Percentiles rank a stretch among this genome's conserved stretches.
Evolutionary conservation across 2,113 vertebrate species (phyloP).

Genomic region (Saiga tatarica): DNA sequence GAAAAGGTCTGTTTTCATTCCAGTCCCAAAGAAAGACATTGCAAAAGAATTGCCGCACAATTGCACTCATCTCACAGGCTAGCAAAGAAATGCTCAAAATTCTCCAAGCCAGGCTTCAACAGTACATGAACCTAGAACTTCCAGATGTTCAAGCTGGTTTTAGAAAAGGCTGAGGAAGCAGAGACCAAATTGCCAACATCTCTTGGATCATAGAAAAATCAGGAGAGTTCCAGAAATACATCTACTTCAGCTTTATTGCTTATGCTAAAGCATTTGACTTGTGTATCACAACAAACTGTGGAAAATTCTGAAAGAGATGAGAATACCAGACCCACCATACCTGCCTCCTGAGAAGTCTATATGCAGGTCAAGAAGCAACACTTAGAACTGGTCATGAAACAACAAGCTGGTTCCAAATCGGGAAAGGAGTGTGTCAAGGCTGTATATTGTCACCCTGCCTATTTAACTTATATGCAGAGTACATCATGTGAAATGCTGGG

Average conservation of each 20-base stretch:
- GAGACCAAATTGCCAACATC: background rate
- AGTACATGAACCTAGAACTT: background rate
- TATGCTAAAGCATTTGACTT: background rate
- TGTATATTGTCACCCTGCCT: background rate
- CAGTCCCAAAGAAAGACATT: background rate
- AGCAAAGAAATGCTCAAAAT: background rate
- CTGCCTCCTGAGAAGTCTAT: background rate
- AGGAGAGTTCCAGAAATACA: background rate
- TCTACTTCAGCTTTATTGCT: background rate
- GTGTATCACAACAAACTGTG: background rate
- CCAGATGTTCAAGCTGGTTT: background rate
- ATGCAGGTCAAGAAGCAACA: background rate
- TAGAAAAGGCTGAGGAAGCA: background rate
- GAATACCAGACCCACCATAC: background rate
- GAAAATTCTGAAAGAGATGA: background rate
- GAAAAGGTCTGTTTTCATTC: background rate
- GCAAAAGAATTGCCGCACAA: background rate
- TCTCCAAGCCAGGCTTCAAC: background rate
- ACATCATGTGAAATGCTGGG: background rate
- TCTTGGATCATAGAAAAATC: background rate
- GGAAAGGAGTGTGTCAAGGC: background rate
- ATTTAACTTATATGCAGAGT: background rate
- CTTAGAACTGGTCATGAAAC: background rate
- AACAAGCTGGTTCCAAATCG: background rate
- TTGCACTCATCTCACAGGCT: background rate